These are phyloP conservation scores for Nibea albiflora DNA, from an alignment of 2,113 vertebrate genomes.

Conservation along the genomic window DNA sequence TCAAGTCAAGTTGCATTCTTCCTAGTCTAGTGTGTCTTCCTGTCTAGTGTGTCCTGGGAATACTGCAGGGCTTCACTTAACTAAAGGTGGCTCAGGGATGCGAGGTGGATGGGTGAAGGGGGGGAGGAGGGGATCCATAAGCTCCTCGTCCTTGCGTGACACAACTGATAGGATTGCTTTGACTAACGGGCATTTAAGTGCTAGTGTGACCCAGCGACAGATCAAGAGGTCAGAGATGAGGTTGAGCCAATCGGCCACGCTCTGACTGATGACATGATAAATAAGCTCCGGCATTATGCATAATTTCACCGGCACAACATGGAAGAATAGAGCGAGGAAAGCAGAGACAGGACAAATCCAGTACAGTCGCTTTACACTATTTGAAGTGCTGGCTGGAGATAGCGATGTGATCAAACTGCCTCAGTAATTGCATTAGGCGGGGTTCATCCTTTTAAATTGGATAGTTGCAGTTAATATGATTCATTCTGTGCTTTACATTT, in stretches of 20 bases:
- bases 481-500: constrained; percentile 6
- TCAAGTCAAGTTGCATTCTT: not conserved
- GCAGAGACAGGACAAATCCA: constrained; percentile 1
- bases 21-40: constrained; percentile 23
- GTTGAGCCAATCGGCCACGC: constrained; percentile 13
- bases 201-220: constrained; percentile 83
- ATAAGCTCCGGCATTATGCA: constrained; percentile 26
- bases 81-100: constrained; percentile 5
- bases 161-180: constrained; percentile 87
- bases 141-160: constrained; percentile 84
- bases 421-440: constrained; percentile 25
- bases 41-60: constrained; percentile 31
- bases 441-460: constrained; percentile 15
- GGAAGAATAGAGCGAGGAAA: not conserved
- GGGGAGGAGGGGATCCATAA: constrained; percentile 30
- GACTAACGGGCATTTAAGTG: constrained; percentile 84
- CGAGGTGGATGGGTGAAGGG: not conserved
- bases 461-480: constrained; percentile 16
- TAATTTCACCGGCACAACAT: not conserved
- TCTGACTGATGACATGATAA: constrained; percentile 25
- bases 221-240: constrained; percentile 76
- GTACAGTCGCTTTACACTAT: constrained; percentile 2
- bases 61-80: constrained; percentile 18
- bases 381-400: not conserved
- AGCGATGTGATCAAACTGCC: constrained; percentile 29